phyloP scores from a whole-genome alignment of 2,797 vertebrate genomes.

The Danio kyathit region DNA sequence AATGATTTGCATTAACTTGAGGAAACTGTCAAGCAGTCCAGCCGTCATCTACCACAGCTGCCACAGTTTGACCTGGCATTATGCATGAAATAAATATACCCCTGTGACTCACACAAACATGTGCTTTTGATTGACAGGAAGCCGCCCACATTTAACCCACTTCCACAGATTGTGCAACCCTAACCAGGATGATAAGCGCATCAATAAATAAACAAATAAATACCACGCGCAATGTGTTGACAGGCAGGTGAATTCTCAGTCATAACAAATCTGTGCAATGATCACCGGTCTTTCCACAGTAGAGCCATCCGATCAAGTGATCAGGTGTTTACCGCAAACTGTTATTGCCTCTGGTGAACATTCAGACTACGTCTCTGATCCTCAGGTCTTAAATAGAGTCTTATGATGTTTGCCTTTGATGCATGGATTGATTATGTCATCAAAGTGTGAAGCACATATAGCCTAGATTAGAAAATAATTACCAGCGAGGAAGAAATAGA shows the following conservation, averaged over 20 bases:
- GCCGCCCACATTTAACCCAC: constrained; percentile 26
- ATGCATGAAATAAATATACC: constrained; percentile 33
- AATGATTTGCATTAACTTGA: constrained; percentile 14
- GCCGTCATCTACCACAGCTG: not conserved
- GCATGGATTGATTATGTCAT: constrained; percentile 44
- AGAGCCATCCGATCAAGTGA: constrained; percentile 19
- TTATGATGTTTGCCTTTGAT: constrained; percentile 57
- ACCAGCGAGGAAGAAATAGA: constrained; percentile 36
- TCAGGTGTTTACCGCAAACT: constrained; percentile 46
- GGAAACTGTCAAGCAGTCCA: not conserved
- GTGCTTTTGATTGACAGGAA: constrained; percentile 33
- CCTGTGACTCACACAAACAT: constrained; percentile 16
- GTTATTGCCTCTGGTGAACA: constrained; percentile 31
- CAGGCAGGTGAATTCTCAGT: not conserved
- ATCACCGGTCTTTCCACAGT: not conserved
- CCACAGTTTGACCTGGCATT: constrained; percentile 14
- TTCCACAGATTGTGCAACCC: not conserved
- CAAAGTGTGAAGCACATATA: constrained; percentile 48
- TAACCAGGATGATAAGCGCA: constrained; percentile 21
- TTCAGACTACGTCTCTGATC: constrained; percentile 35
- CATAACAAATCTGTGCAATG: constrained; percentile 1
- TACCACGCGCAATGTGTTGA: not conserved
- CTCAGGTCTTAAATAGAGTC: constrained; percentile 38
- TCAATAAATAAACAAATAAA: constrained; percentile 10
- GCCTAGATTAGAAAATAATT: constrained; percentile 32